A percentile compares a stretch with the other conserved stretches of the same genome.
Conservation (phyloP, 2,113 vertebrate species). For the Lampris incognitus region DNA sequence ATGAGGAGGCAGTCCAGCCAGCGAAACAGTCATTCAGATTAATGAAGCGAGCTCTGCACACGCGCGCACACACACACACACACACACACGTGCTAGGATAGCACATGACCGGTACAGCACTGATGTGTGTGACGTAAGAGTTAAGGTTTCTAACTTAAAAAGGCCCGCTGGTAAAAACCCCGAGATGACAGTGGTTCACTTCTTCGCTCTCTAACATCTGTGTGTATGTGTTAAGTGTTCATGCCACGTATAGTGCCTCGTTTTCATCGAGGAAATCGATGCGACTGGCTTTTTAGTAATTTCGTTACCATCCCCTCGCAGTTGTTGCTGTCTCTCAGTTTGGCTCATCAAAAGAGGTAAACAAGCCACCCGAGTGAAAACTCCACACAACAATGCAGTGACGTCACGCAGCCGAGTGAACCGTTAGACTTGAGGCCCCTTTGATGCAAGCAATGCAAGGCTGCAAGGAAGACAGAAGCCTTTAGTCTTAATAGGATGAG, state of each 20-base stretch:
- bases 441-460: slow-evolving; percentile 73
- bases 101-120: slow-evolving; percentile 5
- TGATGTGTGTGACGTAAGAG: slow-evolving; percentile 35
- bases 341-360: slow-evolving; percentile 74
- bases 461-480: slow-evolving; percentile 60
- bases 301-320: slow-evolving; percentile 57
- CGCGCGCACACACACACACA: slow-evolving; percentile 4
- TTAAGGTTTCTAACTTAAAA: slow-evolving; percentile 32
- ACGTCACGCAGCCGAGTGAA: slow-evolving; percentile 76
- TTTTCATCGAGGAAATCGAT: slow-evolving; percentile 43
- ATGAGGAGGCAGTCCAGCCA: slow-evolving; percentile 57
- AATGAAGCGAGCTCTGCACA: slow-evolving; percentile 62
- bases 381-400: slow-evolving; percentile 76
- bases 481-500: slow-evolving; percentile 61
- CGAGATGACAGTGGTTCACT: slow-evolving; percentile 31
- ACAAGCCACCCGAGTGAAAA: slow-evolving; percentile 67
- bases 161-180: slow-evolving; percentile 21
- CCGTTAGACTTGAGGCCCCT: slow-evolving; percentile 64
- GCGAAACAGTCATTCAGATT: slow-evolving; percentile 77
- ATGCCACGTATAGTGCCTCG: slow-evolving; percentile 20
- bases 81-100: slow-evolving; percentile 18
- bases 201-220: slow-evolving; percentile 29
- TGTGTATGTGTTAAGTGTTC: slow-evolving; percentile 45
- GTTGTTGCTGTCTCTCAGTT: slow-evolving; percentile 57
- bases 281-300: slow-evolving; percentile 40